Evolutionary conservation across 2,797 vertebrate genomes (phyloP).

Genomic region (Falco rusticolus): DNA sequence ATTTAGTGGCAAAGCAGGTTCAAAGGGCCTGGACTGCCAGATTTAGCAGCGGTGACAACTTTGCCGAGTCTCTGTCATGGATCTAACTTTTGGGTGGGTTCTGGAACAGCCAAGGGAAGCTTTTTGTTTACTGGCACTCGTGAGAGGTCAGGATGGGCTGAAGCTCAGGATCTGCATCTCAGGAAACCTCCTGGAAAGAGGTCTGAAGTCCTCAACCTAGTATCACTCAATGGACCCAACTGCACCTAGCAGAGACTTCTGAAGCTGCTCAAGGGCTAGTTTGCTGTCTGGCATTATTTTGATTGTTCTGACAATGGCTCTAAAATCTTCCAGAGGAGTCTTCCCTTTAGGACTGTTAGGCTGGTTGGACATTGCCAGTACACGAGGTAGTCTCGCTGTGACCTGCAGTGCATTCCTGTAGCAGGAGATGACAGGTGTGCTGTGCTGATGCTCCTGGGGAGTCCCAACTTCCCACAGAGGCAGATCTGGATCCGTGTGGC

Average conservation of each 20-base stretch:
- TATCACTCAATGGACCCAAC: background rate
- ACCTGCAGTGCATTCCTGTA: background rate
- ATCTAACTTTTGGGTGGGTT: background rate
- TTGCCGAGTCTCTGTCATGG: background rate
- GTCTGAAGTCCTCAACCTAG: background rate
- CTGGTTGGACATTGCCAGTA: background rate
- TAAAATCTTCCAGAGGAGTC: background rate
- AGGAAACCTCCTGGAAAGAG: background rate
- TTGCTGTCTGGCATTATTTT: background rate
- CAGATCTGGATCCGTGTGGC: background rate
- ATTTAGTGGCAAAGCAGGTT: background rate
- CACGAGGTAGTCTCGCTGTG: background rate
- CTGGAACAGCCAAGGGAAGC: background rate
- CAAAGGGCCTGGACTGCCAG: background rate
- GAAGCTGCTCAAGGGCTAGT: background rate
- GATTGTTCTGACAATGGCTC: background rate
- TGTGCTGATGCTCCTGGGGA: rapidly evolving
- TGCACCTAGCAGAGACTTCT: background rate
- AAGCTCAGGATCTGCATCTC: background rate
- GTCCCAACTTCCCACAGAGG: background rate
- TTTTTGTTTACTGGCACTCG: background rate
- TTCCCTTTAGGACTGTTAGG: background rate
- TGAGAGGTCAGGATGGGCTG: background rate
- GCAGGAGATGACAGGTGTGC: background rate
- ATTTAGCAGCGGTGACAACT: background rate